Evolutionary conservation across 1,140 invertebrate genomes (phyloP), one percentile per base, ranked within the genome.

Genomic region (Zelostemma sp.): DNA sequence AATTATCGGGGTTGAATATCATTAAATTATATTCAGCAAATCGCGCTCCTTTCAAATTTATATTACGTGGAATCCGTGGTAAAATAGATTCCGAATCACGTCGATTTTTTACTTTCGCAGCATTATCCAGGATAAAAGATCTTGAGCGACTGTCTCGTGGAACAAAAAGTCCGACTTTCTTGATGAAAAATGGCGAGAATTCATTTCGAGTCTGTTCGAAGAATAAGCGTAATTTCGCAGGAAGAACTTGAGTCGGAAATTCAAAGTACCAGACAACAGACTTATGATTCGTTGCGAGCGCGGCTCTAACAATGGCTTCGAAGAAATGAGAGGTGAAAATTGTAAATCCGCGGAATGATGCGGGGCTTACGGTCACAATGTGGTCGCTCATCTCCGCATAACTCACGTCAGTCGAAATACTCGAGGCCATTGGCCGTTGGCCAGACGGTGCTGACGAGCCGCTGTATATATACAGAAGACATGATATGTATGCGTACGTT

Each of bases 371-470:
- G 17, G 25, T 45, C 48, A 49, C 19, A 21, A 15, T 38, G 28
- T 25, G 41, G 16, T 53, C 14, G 41, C 54, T 51, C 43, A 48
- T 40, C 14, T 59, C 54, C 51, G 56, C 48, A 61, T 68, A 63
- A 61, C 60, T 58, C 53, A 51, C 25, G 45, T 40, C 54, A 51
- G 63, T 66, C 43, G 69, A 68, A 76, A 68, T 72, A 64, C 51
- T 57, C 11, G 43, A 64, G 69, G 60, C 53, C 54, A 63, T 77
- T 79, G 76, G 71, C 71, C 63, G 55, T 6, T 46, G 65, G 71
- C 73, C 73, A 74, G 49, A 68, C 60, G n/a, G 38, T 25, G 56
- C 54, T 68, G 63, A 76, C 68, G 58, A 67, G 51, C 41, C 64
- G 50, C 51, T 63, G 64, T 41, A 53, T 68, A 56, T 60, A 50